Evolutionary conservation across 1,140 invertebrate species (phyloP), one percentile per base, ranked within the genome.

Genomic region (Drosophila virilis): DNA sequence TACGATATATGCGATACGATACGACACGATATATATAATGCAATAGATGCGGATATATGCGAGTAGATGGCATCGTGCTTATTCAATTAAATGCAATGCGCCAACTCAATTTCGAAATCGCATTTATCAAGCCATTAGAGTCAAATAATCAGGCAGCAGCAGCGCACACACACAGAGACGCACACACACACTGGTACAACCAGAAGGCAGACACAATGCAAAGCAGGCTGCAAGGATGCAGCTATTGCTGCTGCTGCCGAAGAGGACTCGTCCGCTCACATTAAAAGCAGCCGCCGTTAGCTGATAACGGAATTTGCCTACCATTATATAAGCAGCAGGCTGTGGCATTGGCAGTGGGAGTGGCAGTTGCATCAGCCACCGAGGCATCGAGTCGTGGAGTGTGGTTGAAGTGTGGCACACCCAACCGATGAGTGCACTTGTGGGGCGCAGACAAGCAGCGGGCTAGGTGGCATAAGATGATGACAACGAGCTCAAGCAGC

Each of bases 91-190:
- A 84, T 80, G 60, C 77, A 73, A 46, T 58, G 72, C 80, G 69
- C 55, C 78, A 80, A 75, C 80, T 84, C 85, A 78, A 84, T 89
- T 88, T 80, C 77, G 74, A 75, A 90, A 89, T 89, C 84, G 58
- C 84, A 89, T 89, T 89, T 89, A 89, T 89, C 84, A 89, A 90
- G 80, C 85, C 85, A 89, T 89, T 89, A 89, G 84, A 80, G 77
- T 84, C 82, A 79, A 84, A 90, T 90, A 84, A 89, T 89, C 73
- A 82, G 58, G 57, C 73, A 68, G 62, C 37, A 72, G 50, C 28
- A 37, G n/a, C 35, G 32, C 40, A 57, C 67, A 60, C 33, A 62
- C 38, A 57, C 28, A 45, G 15, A 43, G 1, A 8, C 6, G 33
- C 40, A 32, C 46, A 57, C 67, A 60, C 33, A 62, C 38, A 57